Evolutionary conservation across 23 tunicate genomes (phyloP), one percentile per base, ranked within the genome.

Genomic region (Clavelina lepadiformis): DNA sequence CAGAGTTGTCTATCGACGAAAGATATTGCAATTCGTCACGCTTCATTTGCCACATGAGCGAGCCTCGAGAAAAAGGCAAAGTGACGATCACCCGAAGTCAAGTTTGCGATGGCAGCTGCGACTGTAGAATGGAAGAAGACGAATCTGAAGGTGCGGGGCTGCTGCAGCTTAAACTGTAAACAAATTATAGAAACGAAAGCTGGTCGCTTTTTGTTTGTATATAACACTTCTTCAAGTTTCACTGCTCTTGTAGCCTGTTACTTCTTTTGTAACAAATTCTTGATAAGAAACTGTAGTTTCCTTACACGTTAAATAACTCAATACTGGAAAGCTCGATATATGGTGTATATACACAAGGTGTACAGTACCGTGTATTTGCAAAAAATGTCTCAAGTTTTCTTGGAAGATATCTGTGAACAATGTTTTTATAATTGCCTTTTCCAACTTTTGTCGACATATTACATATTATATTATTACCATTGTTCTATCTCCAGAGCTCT

Each of bases 61-160:
- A 70, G 7, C 95, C 95, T 0, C 36, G 35, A 34, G 74, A 86
- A 18, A 19, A 15, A 20, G 35, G 46, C 22, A 50, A 49, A 28
- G 77, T 63, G 46, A 61, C 95, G 38, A 72, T 86, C 46, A 63
- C 38, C 63, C 50, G 13, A 0, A 49, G 61, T 21, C 61, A 57
- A 46, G 30, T 86, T 22, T 86, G 95, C 38, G 85, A 86, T 64
- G 85, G 72, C 15, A 78, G 18, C 13, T 70, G 58, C 3, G 80
- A 86, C 53, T 86, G 95, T 35, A 56, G 32, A 46, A 51, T 37
- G 15, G 95, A 76, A 29, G 95, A 86, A 56, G 95, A 86, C 67
- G 95, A 86, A 64, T 46, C 65, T 0, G 37, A 78, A 78, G 85
- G 95, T 86, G 31, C 20, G 71, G 49, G 49, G 13, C n/a, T n/a